Percentiles rank a stretch among this genome's conserved stretches.
phyloP scores from a whole-genome alignment of 2,797 vertebrate species.

The Melanotaenia trifasciata region DNA sequence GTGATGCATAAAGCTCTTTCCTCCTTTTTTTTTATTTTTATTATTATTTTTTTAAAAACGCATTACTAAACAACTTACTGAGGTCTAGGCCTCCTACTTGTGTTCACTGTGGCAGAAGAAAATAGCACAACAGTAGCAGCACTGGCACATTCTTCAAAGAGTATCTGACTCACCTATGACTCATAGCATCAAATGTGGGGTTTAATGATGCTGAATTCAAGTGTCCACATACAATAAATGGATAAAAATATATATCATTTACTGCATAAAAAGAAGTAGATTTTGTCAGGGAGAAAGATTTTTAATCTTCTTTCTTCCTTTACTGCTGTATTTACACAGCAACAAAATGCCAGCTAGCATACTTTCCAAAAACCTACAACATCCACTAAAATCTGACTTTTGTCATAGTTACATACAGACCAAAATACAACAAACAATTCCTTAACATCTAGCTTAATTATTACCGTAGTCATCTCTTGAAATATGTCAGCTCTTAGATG shows the following conservation, averaged over 20 bases:
- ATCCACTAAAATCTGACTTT: too few species aligned
- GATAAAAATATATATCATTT: conserved; percentile 4
- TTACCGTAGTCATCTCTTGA: too few species aligned
- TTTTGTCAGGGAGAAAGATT: not conserved
- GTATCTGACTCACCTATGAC: conserved; percentile 58
- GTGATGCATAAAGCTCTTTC: not conserved
- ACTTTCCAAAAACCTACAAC: too few species aligned
- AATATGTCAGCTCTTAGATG: too few species aligned
- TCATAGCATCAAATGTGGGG: conserved; percentile 32
- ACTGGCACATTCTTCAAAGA: conserved; percentile 27
- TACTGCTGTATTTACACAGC: not conserved
- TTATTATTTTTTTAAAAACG: conserved; percentile 2
- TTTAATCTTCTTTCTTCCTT: too few species aligned
- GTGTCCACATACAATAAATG: conserved; percentile 24
- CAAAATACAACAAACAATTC: too few species aligned
- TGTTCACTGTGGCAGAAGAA: conserved; percentile 29
- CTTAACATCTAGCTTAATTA: too few species aligned
- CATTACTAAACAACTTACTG: conserved; percentile 10
- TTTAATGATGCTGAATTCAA: conserved; percentile 37
- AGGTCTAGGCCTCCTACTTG: conserved; percentile 19
- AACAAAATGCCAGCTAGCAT: too few species aligned
- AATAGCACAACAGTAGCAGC: conserved; percentile 30
- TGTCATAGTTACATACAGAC: too few species aligned
- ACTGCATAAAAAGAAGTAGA: not conserved
- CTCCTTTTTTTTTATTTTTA: not conserved